Evolutionary conservation across 1,140 invertebrate species (phyloP), one percentile per base, ranked within the genome.

Genomic region (Camponotus vicinus): DNA sequence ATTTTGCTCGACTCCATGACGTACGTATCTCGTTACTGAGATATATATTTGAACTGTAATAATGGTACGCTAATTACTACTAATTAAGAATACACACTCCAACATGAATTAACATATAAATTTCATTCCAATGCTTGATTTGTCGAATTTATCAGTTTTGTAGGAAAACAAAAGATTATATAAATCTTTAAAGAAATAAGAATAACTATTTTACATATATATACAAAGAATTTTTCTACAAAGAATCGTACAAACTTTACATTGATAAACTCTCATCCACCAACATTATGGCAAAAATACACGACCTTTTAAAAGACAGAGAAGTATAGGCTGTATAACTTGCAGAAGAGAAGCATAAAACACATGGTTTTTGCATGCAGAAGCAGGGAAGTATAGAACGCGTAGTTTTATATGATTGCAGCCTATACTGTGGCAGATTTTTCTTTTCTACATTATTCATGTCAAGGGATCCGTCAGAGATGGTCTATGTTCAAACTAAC

Each of bases 371-470:
- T 61, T 21, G n/a, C 21, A 63, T 5, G 9, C 59, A 32, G 59
- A 63, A 63, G 59, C 11, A 63, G 11, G 21, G 3, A 27, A 13
- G 27, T 27, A 13, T 21, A 63, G 27, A 63, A 32, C 11, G n/a
- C n/a, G 7, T 59, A 13, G 8, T n/a, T 71, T 8, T 34, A 0
- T 34, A 55, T 55, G 55, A 34, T 32, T 66, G 32, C 15, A 11
- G 8, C 5, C 15, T 3, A 15, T 71, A 32, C 7, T 9, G 27
- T 49, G 15, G 27, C 45, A 71, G 8, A 18, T 52, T 49, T 32
- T 52, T 55, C 49, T 32, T 71, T 55, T 1, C 69, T 49, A 55
- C 27, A 71, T 71, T 34, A 71, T 71, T 71, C 32, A 55, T 55
- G 34, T 55, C 32, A 55, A 49, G 27, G 3, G 45, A 52, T 55